Evolutionary conservation across 2,888 invertebrate genomes (phyloP), one percentile per base, ranked within the genome.

Genomic region (Ectropis crepuscularia): DNA sequence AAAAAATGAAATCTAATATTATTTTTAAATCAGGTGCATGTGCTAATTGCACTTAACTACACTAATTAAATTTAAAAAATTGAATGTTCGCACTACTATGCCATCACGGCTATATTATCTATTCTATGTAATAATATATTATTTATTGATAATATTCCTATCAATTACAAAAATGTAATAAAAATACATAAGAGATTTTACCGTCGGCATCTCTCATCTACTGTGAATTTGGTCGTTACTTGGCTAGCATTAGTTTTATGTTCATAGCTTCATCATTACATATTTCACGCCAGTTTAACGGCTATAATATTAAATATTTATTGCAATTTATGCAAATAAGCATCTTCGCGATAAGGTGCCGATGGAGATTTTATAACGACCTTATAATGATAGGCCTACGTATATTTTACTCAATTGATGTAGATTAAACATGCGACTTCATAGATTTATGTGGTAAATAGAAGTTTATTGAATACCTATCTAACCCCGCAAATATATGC

Each of bases 301-400:
- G 53, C 48, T 16, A 38, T 38, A 49, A 53, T 53, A 48, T 43
- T 53, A 42, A 53, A 53, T 57, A 57, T 53, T 54, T 58, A 53
- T 50, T 53, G 43, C 53, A 53, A 55, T 57, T 57, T 58, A 63
- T 53, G 58, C 45, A 53, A 57, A 63, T 63, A 47, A 53, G 53
- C 51, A 53, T 62, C 57, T 47, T 9, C 42, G 38, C 39, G 55
- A 57, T 51, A 57, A 57, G 37, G 51, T 41, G 41, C 45, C 36
- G 37, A 49, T 48, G 42, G 49, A 61, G 12, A 48, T 53, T 48
- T 48, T 51, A 46, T 50, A 55, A 51, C 50, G 50, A 55, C 50
- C 5, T 53, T 41, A 48, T 60, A 53, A 60, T 60, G 47, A 42
- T 53, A 10, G 55, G 10, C 11, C 46, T 47, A 7, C 28, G 36